Base-by-base conservation (phyloP, 1,140 invertebrate genomes). In the Listronotus oregonensis region DNA sequence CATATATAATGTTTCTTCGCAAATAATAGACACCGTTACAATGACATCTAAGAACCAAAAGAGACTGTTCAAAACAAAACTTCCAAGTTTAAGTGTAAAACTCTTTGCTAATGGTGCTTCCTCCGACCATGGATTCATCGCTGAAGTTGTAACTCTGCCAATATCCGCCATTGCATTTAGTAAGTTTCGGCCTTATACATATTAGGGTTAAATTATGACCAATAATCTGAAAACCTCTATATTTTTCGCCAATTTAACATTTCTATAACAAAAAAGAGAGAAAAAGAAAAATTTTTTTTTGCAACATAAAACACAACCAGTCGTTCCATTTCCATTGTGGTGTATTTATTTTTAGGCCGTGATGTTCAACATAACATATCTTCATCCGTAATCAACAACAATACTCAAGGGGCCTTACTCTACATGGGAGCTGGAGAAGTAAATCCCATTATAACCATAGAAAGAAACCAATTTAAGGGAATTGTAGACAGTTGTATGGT, bases 21-120 rank as follows among this genome's bases (percentile, higher is more conserved):
- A 81, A 18, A 81, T 85, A 63, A 87, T 95, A 64, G 87, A 85
- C 3, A 86, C 88, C 66, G 82, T 94, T 40, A 85, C 91, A 77
- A 87, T 87, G 74, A 83, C 87, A 40, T 87, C 86, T 63, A 82
- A 84, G 0, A 80, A 87, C 52, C 89, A 92, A 49, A 92, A 91
- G 67, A 87, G 85, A 66, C 84, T 95, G 32, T 92, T 93, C 66
- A 88, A 81, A 73, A 93, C 90, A 0, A 82, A 82, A 50, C 86
- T 87, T 15, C 87, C 92, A 0, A 93, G 92, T 71, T 81, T 99
- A 54, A 96, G 94, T 73, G 82, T 99, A 3, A 91, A 94, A 77
- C 79, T 99, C 10, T 95, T 97, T 75, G 95, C 96, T 0, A 97
- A 95, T 66, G 96, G 96, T 39, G 96, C 95, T 0, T 93, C 93